Evolutionary conservation across 2,888 invertebrate species (phyloP).

Genomic region (Artemia sinica): DNA sequence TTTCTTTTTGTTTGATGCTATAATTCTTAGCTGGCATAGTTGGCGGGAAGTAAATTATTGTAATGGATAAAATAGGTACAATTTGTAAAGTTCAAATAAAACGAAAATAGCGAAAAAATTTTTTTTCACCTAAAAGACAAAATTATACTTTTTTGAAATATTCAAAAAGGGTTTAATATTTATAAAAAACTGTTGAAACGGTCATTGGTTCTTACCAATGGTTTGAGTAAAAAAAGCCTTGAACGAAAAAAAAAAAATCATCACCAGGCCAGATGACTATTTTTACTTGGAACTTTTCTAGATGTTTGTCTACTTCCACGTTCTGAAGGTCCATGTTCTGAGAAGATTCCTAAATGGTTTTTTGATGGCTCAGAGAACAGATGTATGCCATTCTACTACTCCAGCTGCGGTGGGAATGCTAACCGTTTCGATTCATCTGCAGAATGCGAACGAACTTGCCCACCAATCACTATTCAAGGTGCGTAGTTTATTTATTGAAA

Average conservation of each 20-base stretch:
- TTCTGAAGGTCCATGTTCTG: slow-evolving; percentile 56
- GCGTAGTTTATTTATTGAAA: no score
- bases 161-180: no score
- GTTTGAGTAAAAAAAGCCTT: background rate
- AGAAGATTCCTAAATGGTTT: slow-evolving; percentile 61
- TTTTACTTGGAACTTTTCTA: slow-evolving; percentile 32
- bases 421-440: slow-evolving; percentile 62
- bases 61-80: no score
- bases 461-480: slow-evolving; percentile 38
- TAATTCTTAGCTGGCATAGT: no score
- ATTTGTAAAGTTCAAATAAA: no score
- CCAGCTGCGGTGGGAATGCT: slow-evolving; percentile 73
- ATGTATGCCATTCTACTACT: slow-evolving; percentile 82
- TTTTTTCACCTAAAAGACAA: no score
- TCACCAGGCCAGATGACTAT: slow-evolving; percentile 11
- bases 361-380: slow-evolving; percentile 63
- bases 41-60: no score
- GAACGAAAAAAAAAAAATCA: background rate
- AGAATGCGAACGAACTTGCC: slow-evolving; percentile 57
- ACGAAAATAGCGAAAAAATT: no score
- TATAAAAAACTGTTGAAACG: no score
- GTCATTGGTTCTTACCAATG: no score
- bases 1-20: no score
- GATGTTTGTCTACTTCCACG: slow-evolving; percentile 57
- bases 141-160: no score